Percentiles rank a stretch among this genome's conserved stretches.
Evolutionary conservation across 37 sponge, comb jelly and placozoan genomes (phyloP).

Genomic region (Ephydatia muelleri): DNA sequence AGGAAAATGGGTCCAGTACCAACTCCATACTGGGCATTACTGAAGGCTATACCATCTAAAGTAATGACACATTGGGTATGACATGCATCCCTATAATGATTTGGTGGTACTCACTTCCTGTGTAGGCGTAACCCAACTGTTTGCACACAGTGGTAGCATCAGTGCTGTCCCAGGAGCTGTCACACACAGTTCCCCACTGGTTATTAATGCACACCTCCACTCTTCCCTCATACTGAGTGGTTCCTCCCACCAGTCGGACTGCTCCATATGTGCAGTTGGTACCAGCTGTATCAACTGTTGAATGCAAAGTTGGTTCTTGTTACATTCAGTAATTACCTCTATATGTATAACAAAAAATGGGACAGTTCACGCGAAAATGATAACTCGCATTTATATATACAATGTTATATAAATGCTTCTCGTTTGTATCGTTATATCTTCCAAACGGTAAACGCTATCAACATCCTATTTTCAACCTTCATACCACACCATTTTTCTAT

Average conservation of each 20-base stretch:
- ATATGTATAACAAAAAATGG: no score
- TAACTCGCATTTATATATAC: no score
- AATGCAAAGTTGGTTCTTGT: neutral
- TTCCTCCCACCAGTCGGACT: slow-evolving; percentile 8
- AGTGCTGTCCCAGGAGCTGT: slow-evolving; percentile 10
- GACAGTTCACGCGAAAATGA: no score
- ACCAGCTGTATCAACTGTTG: neutral
- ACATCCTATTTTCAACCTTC: no score
- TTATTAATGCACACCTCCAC: slow-evolving; percentile 34
- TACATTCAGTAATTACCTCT: no score
- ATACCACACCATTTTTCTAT: no score
- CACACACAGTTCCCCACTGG: slow-evolving; percentile 30
- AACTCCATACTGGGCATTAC: slow-evolving; percentile 15
- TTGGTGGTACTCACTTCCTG: neutral
- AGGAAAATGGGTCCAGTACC: slow-evolving; percentile 16
- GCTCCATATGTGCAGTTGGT: slow-evolving; percentile 2
- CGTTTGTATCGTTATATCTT: no score
- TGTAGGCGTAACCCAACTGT: slow-evolving; percentile 20
- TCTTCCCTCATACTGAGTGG: slow-evolving; percentile 15
- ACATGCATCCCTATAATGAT: no score
- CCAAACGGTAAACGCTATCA: no score
- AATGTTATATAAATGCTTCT: no score
- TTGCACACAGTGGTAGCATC: slow-evolving; percentile 19
- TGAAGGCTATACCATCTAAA: slow-evolving; percentile 3
- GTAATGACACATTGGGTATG: no score